Percentiles rank a stretch among this genome's conserved stretches.
These are phyloP conservation scores for Opisthograptis luteolata DNA, from an alignment of 2,888 invertebrate species.

Conservation along the genomic window DNA sequence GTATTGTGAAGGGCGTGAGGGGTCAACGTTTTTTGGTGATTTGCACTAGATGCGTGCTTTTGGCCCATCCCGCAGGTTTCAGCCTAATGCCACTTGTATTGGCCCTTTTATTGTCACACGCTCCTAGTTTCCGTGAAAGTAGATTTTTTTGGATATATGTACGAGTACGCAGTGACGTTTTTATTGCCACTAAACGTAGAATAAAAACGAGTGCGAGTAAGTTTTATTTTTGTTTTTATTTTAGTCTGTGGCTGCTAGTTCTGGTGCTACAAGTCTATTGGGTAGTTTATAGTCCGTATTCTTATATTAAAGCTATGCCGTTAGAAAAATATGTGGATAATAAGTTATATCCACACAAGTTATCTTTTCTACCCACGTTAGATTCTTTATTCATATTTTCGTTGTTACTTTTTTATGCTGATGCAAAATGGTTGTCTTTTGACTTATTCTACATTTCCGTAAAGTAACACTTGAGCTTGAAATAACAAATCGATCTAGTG, in stretches of 20 bases:
- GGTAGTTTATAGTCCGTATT: conserved; percentile 21
- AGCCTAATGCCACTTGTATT: conserved; percentile 79
- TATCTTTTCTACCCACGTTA: no score
- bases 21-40: conserved; percentile 49
- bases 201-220: conserved; percentile 68
- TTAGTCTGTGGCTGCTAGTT: conserved; percentile 17
- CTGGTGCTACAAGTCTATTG: conserved; percentile 36
- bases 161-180: conserved; percentile 70
- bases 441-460: no score
- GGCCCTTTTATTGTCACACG: conserved; percentile 80
- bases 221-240: conserved; percentile 59
- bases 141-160: conserved; percentile 71
- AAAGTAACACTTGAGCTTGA: no score
- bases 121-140: conserved; percentile 69
- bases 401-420: no score
- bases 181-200: conserved; percentile 74
- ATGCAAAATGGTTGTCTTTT: no score
- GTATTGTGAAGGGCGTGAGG: conserved; percentile 37
- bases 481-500: no score
- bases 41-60: conserved; percentile 67
- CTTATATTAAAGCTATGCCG: conserved; percentile 1
- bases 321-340: background rate
- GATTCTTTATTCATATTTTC: no score
- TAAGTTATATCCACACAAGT: no score
- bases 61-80: conserved; percentile 67